These are phyloP conservation scores for Xenopus borealis DNA, from an alignment of 2,113 vertebrate genomes.

Conservation along the genomic window DNA sequence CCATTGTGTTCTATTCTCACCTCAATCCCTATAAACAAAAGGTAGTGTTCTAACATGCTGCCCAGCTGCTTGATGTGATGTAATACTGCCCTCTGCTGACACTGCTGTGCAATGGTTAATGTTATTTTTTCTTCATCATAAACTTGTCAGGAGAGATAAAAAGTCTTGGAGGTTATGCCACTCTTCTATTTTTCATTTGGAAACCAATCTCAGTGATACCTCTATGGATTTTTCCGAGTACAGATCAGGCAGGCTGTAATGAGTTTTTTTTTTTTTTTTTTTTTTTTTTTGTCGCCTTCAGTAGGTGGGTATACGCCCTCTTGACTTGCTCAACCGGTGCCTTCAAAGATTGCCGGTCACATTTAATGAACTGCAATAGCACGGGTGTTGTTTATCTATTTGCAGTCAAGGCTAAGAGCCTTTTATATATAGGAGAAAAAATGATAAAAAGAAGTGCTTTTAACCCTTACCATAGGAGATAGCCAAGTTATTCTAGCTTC, in stretches of 20 bases:
- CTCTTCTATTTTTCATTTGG: constrained; percentile 53
- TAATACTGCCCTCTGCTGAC: constrained; percentile 66
- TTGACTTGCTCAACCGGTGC: constrained; percentile 36
- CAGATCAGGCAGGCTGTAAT: constrained; percentile 51
- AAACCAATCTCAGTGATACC: constrained; percentile 57
- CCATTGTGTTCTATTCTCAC: constrained; percentile 30
- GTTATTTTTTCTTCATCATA: not conserved
- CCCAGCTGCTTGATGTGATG: not conserved
- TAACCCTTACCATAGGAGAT: not conserved
- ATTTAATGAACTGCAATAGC: constrained; percentile 50
- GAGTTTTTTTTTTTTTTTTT: constrained; percentile 40
- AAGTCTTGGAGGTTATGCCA: constrained; percentile 46
- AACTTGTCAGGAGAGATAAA: constrained; percentile 48
- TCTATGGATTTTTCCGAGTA: constrained; percentile 47
- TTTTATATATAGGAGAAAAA: constrained; percentile 50
- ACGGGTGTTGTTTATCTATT: constrained; percentile 50
- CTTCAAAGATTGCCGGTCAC: constrained; percentile 56
- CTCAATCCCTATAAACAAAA: constrained; percentile 41
- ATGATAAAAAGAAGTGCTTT: not conserved
- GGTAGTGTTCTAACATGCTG: not conserved
- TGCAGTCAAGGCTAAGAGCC: constrained; percentile 46
- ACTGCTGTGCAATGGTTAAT: fast-evolving
- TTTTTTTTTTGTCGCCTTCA: constrained; percentile 44
- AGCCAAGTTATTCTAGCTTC: not conserved
- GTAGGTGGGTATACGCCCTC: constrained; percentile 36